Evolutionary conservation across 1,140 invertebrate species (phyloP).

Genomic region (Rhynchophorus ferrugineus): DNA sequence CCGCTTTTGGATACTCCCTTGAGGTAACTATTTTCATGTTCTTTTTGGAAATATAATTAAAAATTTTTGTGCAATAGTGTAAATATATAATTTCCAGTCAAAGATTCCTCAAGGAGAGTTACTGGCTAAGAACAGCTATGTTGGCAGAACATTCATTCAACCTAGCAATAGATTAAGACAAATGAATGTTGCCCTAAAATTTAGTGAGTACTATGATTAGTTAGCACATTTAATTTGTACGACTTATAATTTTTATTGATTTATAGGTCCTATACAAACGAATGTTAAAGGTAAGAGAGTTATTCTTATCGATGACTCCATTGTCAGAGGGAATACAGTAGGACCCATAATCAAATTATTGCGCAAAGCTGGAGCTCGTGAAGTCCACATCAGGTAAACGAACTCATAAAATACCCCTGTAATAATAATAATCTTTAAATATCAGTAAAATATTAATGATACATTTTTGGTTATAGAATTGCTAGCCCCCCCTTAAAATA

Average conservation of each 20-base stretch:
- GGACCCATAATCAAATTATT: conserved; percentile 92
- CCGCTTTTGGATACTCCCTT: conserved; percentile 84
- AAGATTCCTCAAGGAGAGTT: conserved; percentile 88
- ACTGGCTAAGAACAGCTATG: conserved; percentile 92
- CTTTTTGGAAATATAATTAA: background rate
- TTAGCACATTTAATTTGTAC: background rate
- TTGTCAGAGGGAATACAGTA: conserved; percentile 95
- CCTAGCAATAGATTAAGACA: conserved; percentile 84
- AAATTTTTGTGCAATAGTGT: background rate
- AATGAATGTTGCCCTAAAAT: conserved; percentile 92
- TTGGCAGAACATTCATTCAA: conserved; percentile 95
- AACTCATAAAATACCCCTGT: too few species aligned
- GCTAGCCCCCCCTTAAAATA: conserved; percentile 91
- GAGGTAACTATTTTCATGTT: conserved; percentile 50
- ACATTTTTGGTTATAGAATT: conserved; percentile 43
- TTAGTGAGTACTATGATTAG: conserved; percentile 47
- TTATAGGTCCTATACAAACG: conserved; percentile 71
- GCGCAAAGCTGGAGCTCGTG: conserved; percentile 83
- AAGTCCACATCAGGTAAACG: conserved; percentile 82
- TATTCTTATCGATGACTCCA: conserved; percentile 93
- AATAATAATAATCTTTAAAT: too few species aligned
- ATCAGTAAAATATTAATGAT: background rate
- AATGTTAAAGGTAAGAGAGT: conserved; percentile 83
- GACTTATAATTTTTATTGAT: background rate
- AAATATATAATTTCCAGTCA: conserved; percentile 51